A percentile compares a stretch with the other conserved stretches of the same genome.
phyloP scores from a whole-genome alignment of 2,797 vertebrate genomes.

The Premnoplex brunnescens region DNA sequence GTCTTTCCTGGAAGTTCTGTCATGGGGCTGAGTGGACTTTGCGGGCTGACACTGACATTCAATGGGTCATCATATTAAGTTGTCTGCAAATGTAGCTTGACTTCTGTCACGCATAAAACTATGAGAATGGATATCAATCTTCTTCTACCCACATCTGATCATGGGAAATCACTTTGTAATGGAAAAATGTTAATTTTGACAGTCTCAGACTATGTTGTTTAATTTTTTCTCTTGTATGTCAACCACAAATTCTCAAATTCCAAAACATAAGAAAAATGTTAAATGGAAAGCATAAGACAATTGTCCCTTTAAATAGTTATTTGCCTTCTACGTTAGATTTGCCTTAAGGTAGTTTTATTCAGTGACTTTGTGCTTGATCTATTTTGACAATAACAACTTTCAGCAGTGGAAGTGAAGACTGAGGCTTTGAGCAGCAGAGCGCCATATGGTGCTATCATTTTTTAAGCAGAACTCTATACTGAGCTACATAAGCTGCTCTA shows the following conservation, averaged over 20 bases:
- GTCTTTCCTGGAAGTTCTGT: background rate
- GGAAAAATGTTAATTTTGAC: background rate
- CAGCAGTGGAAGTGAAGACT: background rate
- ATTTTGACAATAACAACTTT: conserved; percentile 18
- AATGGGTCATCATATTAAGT: background rate
- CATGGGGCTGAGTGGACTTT: background rate
- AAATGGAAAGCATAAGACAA: background rate
- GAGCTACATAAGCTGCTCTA: background rate
- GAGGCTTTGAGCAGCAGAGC: background rate
- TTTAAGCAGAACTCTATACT: background rate
- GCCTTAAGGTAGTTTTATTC: background rate
- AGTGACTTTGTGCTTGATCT: background rate
- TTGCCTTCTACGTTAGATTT: background rate
- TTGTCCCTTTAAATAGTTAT: background rate
- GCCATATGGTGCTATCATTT: background rate
- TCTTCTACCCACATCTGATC: background rate
- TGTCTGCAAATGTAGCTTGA: background rate
- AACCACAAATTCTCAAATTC: background rate
- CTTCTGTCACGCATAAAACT: background rate
- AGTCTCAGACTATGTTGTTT: background rate
- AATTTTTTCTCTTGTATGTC: background rate
- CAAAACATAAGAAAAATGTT: background rate
- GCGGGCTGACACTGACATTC: background rate
- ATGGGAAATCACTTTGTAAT: background rate
- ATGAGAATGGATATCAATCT: background rate